These are phyloP conservation scores for Tipula lateralis DNA, from an alignment of 2,888 invertebrate species.

Conservation along the genomic window DNA sequence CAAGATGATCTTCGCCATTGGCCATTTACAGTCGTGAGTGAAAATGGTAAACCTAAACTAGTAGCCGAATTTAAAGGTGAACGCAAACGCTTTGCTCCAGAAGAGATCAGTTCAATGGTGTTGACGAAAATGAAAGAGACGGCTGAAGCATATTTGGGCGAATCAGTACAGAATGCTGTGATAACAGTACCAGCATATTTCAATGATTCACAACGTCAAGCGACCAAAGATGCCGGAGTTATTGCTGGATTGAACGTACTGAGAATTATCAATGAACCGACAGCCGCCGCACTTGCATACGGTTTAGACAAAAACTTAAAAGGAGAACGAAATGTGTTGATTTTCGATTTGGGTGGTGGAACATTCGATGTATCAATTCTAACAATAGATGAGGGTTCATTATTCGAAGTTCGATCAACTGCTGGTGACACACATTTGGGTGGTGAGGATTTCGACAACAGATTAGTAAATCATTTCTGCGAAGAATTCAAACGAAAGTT, in stretches of 20 bases:
- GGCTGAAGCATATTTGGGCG: constrained; percentile 85
- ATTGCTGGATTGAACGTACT: constrained; percentile 88
- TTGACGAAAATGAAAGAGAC: constrained; percentile 93
- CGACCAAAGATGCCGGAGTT: constrained; percentile 90
- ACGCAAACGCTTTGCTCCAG: constrained; percentile 84
- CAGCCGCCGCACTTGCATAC: constrained; percentile 90
- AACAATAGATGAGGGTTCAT: constrained; percentile 85
- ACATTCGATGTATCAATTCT: constrained; percentile 96
- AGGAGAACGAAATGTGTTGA: constrained; percentile 79
- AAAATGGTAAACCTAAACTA: constrained; percentile 77
- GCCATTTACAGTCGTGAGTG: constrained; percentile 86
- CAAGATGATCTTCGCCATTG: constrained; percentile 95
- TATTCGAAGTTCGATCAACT: constrained; percentile 94
- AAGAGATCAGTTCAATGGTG: constrained; percentile 92
- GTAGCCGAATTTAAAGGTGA: constrained; percentile 87
- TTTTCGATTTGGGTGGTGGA: constrained; percentile 87
- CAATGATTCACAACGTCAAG: constrained; percentile 86
- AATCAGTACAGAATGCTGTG: constrained; percentile 82
- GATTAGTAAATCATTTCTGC: constrained; percentile 84
- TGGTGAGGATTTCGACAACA: constrained; percentile 89
- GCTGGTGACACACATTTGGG: constrained; percentile 94
- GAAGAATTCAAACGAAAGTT: constrained; percentile 82
- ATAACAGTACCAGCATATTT: constrained; percentile 91
- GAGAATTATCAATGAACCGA: constrained; percentile 91
- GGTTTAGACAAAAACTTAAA: constrained; percentile 82